Base-by-base conservation (phyloP, 2,797 vertebrate species). In the Alectoris magna region DNA sequence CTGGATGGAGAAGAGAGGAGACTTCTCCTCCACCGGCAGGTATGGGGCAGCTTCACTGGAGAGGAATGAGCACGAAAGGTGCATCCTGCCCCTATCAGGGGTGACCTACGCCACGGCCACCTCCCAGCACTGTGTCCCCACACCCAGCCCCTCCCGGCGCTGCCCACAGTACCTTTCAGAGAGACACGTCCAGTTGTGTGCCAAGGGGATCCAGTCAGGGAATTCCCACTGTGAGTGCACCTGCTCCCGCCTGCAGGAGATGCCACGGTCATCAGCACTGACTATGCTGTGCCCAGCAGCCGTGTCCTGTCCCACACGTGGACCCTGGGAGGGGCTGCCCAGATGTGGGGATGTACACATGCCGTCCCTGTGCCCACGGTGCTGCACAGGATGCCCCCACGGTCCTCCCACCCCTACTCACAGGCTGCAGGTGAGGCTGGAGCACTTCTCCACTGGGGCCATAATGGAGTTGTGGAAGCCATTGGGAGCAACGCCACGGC, bases 181-280 rank as follows among this genome's bases (percentile, higher is more conserved):
- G 21, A 99, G 96, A 24, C 97, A 97, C 1, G 78, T 94, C 99
- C 99, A 99, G 91, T 97, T 94, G 53, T 91, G 97, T 9, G 90
- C 93, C 69, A 98, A 96, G 3, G 99, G 99, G 70, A 99, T 96
- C 99, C 99, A 99, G 26, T 99, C 98, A 0, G 99, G 98, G 86
- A 99, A 99, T 74, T 98, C 98, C 99, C 99, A 99, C 88, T 96
- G 97, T 0, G 98, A 98, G 96, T 97, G 86, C 88, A 98, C 97
- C 92, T 98, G 97, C 41, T 99, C 98, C 29, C 98, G 98, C 95
- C 99, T 99, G 92, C 77, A 83, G 85, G 0, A 2, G n/a, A 43
- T 5, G 13, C 0, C 3, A 19, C 6, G 23, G 4, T 10, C 3
- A 7, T 94, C 62, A 88, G 72, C 2, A 1, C 5, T 0, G 1